A percentile compares a stretch with the other conserved stretches of the same genome.
Evolutionary conservation across 1,140 invertebrate species (phyloP).

Genomic region (Ips nitidus): DNA sequence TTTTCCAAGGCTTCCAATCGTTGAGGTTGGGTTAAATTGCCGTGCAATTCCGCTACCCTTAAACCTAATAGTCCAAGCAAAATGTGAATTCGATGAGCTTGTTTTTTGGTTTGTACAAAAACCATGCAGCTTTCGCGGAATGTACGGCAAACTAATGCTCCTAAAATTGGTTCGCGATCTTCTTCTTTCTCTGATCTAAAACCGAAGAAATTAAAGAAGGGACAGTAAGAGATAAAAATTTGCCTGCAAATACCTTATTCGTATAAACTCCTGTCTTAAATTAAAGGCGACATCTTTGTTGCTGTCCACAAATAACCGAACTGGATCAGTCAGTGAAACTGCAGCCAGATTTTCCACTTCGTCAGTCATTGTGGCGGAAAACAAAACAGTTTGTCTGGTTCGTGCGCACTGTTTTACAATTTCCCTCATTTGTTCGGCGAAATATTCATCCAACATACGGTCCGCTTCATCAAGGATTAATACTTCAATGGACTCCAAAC

Average conservation of each 20-base stretch:
- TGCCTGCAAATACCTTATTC: constrained; percentile 54
- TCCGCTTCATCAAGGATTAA: constrained; percentile 95
- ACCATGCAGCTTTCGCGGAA: constrained; percentile 91
- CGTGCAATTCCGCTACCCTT: constrained; percentile 86
- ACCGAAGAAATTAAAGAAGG: not conserved
- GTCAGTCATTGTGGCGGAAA: constrained; percentile 99
- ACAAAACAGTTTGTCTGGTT: constrained; percentile 95
- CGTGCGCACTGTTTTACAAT: constrained; percentile 87
- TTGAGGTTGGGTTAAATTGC: constrained; percentile 91
- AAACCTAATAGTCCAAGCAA: constrained; percentile 76
- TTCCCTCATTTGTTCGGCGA: constrained; percentile 98
- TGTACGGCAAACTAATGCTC: constrained; percentile 89
- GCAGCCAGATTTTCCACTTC: constrained; percentile 81
- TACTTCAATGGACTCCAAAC: constrained; percentile 88
- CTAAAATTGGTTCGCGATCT: constrained; percentile 88
- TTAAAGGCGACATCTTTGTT: constrained; percentile 95
- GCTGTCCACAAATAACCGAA: constrained; percentile 93
- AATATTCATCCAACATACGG: constrained; percentile 97
- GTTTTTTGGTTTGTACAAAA: constrained; percentile 94
- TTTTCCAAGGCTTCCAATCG: constrained; percentile 84
- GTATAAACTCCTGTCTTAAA: constrained; percentile 93
- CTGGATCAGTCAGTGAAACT: constrained; percentile 87
- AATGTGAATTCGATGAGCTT: constrained; percentile 90
- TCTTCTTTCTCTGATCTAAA: constrained; percentile 72
- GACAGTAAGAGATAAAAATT: too few species aligned